Evolutionary conservation across 2,797 vertebrate species (phyloP).

Genomic region (Syngnathus rostellatus): DNA sequence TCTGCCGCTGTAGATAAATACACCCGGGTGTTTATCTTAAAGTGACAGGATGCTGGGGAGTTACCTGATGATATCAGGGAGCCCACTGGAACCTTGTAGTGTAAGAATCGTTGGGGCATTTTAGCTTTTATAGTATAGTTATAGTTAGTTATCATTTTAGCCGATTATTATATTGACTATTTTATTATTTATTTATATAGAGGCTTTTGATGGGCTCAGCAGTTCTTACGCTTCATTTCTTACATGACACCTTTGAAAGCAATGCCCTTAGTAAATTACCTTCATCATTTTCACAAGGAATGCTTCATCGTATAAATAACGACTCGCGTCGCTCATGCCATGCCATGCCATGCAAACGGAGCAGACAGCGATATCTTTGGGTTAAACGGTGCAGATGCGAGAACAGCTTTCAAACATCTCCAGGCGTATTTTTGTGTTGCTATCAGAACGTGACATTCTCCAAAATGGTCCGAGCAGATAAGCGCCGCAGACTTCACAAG

Average conservation of each 20-base stretch:
- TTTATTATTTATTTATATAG: too few species aligned
- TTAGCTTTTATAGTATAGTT: too few species aligned
- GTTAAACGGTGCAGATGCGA: slow-evolving; percentile 29
- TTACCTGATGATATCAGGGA: neutral
- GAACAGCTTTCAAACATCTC: slow-evolving; percentile 14
- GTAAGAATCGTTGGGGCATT: too few species aligned
- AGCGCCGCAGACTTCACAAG: slow-evolving; percentile 36
- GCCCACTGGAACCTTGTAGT: too few species aligned
- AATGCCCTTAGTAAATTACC: too few species aligned
- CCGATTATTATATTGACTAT: too few species aligned
- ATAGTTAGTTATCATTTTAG: too few species aligned
- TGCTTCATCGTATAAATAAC: too few species aligned
- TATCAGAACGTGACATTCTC: slow-evolving; percentile 23
- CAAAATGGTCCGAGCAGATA: slow-evolving; percentile 31
- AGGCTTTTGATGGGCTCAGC: too few species aligned
- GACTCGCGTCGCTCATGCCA: neutral
- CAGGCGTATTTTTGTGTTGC: slow-evolving; percentile 23
- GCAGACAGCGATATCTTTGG: neutral
- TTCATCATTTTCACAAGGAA: too few species aligned
- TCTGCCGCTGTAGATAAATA: neutral
- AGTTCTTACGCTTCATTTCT: too few species aligned
- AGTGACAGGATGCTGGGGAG: neutral
- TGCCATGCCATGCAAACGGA: neutral
- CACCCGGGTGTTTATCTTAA: neutral
- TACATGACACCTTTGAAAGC: too few species aligned